phyloP scores from a whole-genome alignment of 2,113 vertebrate genomes.

The Ardeotis arabs region DNA sequence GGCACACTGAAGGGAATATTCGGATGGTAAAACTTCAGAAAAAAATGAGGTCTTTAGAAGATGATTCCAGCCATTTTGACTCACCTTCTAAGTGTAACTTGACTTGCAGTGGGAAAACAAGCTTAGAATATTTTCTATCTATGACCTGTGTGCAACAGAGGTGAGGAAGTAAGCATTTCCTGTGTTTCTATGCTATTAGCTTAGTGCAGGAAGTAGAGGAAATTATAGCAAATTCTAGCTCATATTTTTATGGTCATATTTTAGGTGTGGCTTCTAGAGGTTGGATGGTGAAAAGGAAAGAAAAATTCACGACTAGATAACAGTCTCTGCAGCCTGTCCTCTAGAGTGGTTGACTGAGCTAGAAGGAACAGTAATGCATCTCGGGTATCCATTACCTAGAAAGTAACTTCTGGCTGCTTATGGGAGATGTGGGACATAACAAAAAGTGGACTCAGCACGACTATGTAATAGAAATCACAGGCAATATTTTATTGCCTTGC shows the following conservation, averaged over 20 bases:
- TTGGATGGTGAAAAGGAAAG: background rate
- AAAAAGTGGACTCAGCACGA: background rate
- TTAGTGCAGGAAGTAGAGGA: background rate
- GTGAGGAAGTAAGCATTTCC: background rate
- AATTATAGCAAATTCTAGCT: background rate
- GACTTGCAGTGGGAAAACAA: background rate
- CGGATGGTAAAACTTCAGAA: background rate
- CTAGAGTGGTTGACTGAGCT: background rate
- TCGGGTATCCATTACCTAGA: background rate
- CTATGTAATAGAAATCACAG: background rate
- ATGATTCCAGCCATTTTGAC: background rate
- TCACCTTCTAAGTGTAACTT: background rate
- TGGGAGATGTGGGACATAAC: background rate
- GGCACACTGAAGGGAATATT: background rate
- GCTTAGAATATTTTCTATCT: background rate
- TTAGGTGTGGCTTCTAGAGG: background rate
- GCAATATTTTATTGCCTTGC: background rate
- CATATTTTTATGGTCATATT: background rate
- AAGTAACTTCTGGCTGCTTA: background rate
- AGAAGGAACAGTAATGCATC: background rate
- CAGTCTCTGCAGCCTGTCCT: background rate
- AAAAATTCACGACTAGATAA: background rate
- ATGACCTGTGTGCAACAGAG: background rate
- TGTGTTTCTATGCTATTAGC: background rate
- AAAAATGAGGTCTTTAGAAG: background rate